Conservation (phyloP, 2,113 vertebrate genomes). For the Mesocricetus auratus region DNA sequence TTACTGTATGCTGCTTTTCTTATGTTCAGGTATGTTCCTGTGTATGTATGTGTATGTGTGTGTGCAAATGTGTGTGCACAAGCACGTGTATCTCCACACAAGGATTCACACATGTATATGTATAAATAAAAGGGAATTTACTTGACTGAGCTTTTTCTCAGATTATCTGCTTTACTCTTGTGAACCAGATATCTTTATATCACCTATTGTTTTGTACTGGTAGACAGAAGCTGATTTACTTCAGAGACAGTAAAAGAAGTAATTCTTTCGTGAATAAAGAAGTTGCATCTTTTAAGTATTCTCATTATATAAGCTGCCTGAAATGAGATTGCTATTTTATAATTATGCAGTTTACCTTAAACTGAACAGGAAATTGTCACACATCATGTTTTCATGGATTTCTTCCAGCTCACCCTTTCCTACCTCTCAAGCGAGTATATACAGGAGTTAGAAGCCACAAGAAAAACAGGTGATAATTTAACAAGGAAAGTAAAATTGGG, state of each 20-base stretch:
- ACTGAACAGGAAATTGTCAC: not conserved
- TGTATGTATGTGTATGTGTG: not conserved
- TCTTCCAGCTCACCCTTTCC: not conserved
- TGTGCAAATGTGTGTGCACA: too few species aligned
- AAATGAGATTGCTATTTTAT: conserved; percentile 12
- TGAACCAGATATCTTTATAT: not conserved
- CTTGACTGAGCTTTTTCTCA: not conserved
- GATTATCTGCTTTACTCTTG: not conserved
- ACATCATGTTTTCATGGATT: not conserved
- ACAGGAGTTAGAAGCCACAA: not conserved
- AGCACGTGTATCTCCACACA: too few species aligned
- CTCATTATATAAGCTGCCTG: not conserved
- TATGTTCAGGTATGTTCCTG: too few species aligned
- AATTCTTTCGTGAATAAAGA: not conserved
- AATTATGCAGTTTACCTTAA: not conserved
- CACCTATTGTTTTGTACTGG: not conserved
- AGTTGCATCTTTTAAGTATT: too few species aligned
- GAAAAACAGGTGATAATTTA: not conserved
- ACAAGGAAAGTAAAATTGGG: not conserved
- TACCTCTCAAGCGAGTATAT: not conserved
- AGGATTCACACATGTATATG: too few species aligned
- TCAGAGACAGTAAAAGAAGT: not conserved
- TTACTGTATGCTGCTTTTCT: too few species aligned
- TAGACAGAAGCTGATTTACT: not conserved
- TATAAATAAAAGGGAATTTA: not conserved